Base-by-base conservation (phyloP, 2,888 invertebrate species). In the Eueremaeus valkanovi region DNA sequence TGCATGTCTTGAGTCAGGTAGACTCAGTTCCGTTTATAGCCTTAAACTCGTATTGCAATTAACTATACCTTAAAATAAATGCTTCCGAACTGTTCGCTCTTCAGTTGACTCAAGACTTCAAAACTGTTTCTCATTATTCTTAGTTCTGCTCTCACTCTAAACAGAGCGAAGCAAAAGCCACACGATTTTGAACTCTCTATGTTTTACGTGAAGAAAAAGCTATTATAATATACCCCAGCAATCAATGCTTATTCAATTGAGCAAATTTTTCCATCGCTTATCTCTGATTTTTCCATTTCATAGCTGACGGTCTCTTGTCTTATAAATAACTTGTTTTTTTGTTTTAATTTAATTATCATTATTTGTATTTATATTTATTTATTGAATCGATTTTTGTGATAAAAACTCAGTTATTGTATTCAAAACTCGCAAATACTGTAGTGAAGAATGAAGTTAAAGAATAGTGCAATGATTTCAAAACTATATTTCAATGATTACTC, bases 1-100 rank as follows among this genome's bases (percentile, higher is more conserved):
- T 33, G 21, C 63, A 66, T 66, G 63, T 33, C 63, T 9, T 31
- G 63, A 66, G 63, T 66, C 63, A 66, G 31, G 63, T 66, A 66
- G 63, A 31, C 63, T n/a, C 16, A 66, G 63, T 66, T 66, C 63
- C 63, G 63, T 66, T 21, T 66, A 2, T 36, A 36, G 2, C 3
- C 45, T 11, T 49, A 21, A 5, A 13, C 31, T 58, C 13, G 3
- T 6, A 58, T 27, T 58, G 9, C 55, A 55, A 9, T 3, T 27
- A 11, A 5, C 6, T 27, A 29, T 27, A 27, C 55, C 31, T 58
- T 16, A 18, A 55, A 55, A 24, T 58, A 21, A 58, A 58, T 58
- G 61, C 61, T 33, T 61, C 61, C 61, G 61, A 61, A 61, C 27
- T 11, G 27, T 55, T 27, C 11, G 55, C 24, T 55, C 55, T 55